phyloP scores from a whole-genome alignment of 92 coral and sea anemone species.

The Muricea muricata region DNA sequence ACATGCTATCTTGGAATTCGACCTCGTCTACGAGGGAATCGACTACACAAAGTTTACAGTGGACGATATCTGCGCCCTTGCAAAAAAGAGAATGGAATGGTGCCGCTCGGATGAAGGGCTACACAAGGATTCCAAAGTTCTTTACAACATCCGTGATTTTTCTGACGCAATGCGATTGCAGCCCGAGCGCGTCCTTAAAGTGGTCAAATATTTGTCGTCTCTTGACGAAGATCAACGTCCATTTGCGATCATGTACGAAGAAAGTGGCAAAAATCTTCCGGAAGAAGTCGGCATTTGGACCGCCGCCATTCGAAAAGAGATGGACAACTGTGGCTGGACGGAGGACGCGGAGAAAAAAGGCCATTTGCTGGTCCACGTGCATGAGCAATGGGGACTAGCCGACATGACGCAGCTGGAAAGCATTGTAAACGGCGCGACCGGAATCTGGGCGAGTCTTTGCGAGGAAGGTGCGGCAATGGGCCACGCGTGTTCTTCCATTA shows the following conservation, averaged over 20 bases:
- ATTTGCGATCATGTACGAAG: slow-evolving; percentile 71
- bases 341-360: slow-evolving; percentile 49
- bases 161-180: slow-evolving; percentile 63
- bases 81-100: slow-evolving; percentile 67
- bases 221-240: slow-evolving; percentile 63
- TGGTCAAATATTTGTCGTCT: slow-evolving; percentile 61
- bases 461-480: slow-evolving; percentile 85
- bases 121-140: slow-evolving; percentile 50
- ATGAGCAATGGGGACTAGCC: slow-evolving; percentile 77
- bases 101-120: not conserved
- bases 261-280: slow-evolving; percentile 76
- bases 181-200: slow-evolving; percentile 58
- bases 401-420: slow-evolving; percentile 74
- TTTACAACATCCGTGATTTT: slow-evolving; percentile 69
- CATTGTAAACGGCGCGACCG: slow-evolving; percentile 77
- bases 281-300: slow-evolving; percentile 83
- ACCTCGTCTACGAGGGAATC: slow-evolving; percentile 77
- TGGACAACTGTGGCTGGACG: slow-evolving; percentile 62
- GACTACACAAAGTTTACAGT: slow-evolving; percentile 69
- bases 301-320: slow-evolving; percentile 68
- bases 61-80: slow-evolving; percentile 56
- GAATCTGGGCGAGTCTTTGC: slow-evolving; percentile 84
- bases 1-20: slow-evolving; percentile 73
- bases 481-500: slow-evolving; percentile 72
- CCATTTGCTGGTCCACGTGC: slow-evolving; percentile 77